Base-by-base conservation (phyloP, 2,888 invertebrate genomes). In the Ophioninae sp. region DNA sequence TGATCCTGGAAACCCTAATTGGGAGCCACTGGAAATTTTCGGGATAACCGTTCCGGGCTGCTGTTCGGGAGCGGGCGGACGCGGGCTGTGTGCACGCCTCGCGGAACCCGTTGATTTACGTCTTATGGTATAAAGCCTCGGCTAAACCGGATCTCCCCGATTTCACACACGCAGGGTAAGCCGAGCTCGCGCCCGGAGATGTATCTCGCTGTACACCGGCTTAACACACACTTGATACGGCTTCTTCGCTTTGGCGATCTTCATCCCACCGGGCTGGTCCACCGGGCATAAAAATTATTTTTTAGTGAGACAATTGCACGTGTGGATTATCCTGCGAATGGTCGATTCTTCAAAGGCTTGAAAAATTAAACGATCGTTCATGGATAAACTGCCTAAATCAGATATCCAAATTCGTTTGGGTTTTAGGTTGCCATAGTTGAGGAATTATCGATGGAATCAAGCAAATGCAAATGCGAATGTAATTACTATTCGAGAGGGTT, bases 1-100 rank as follows among this genome's bases (percentile, higher is more conserved):
- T 83, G 77, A 83, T 83, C 83, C 83, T 83, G 81, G 77, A 83
- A 83, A 78, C 83, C 81, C 81, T 83, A 83, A 83, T 83, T 83
- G 83, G 81, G 67, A 67, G 81, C 81, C 73, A 74, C 83, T 83
- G 83, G 81, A 83, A 73, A 83, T 83, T 51, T 83, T 83, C 61
- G 78, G 83, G 83, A 81, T 78, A 81, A 84, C 78, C 81, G 81
- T 81, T 9, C 81, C 65, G 78, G 74, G 71, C 74, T 75, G 44
- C 17, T 63, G 78, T 65, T 22, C 71, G 68, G 61, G 39, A 63
- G 56, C 17, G 72, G 37, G 51, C 59, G 56, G 58, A n/a, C 64
- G 59, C 22, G 51, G 22, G 63, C 58, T 56, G 63, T 56, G 63
- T 65, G 68, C 41, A 67, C 72, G 74, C 59, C 51, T 17, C 51